Evolutionary conservation across 2,797 vertebrate species (phyloP).

Genomic region (Syndactyla subalaris): DNA sequence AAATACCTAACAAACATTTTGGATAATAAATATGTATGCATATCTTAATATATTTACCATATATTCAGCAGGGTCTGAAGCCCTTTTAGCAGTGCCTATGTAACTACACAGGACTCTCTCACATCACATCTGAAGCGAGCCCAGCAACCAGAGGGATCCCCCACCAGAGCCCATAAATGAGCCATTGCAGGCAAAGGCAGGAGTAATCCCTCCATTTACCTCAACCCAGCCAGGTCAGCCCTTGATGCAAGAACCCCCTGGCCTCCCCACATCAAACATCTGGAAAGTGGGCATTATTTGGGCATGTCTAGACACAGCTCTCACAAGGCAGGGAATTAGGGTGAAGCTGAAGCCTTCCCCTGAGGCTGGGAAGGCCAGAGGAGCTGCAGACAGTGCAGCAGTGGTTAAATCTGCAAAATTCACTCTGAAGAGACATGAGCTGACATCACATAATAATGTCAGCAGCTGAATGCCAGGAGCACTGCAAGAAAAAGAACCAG

Average conservation of each 20-base stretch:
- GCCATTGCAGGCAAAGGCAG: not conserved
- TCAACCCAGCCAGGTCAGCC: not conserved
- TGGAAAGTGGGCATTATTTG: not conserved
- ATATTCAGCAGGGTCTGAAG: not conserved
- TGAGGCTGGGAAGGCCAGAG: not conserved
- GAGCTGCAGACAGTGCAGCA: fast-evolving
- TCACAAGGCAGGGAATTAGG: not conserved
- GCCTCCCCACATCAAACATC: not conserved
- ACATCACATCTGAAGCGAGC: fast-evolving
- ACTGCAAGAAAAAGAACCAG: not conserved
- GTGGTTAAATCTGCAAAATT: not conserved
- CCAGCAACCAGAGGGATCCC: not conserved
- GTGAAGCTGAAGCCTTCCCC: not conserved
- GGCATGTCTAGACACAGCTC: not conserved
- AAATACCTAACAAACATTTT: not conserved
- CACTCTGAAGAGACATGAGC: not conserved
- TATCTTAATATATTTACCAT: too few relatives aligned
- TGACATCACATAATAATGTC: not conserved
- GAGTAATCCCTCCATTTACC: not conserved
- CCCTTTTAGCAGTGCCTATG: not conserved
- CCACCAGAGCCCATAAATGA: fast-evolving
- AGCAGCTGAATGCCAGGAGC: not conserved
- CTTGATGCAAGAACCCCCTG: not conserved
- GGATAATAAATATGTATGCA: not conserved
- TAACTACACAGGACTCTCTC: not conserved